Evolutionary conservation across 1,140 invertebrate species (phyloP).

Genomic region (Metaphire vulgaris): DNA sequence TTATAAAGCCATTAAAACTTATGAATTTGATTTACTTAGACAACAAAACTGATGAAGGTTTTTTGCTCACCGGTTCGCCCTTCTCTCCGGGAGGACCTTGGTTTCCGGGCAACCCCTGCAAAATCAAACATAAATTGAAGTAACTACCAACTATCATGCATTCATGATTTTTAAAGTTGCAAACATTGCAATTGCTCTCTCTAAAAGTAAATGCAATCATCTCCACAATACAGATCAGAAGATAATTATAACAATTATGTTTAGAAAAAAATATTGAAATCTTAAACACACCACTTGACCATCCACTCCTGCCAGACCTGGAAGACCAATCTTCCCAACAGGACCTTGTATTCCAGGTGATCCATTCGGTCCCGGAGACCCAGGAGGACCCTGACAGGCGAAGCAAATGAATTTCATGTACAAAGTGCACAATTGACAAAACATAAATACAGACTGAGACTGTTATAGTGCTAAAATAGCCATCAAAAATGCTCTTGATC

Average conservation of each 20-base stretch:
- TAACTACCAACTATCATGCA: no score
- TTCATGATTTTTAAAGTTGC: not conserved
- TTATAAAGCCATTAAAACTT: no score
- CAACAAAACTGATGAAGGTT: no score
- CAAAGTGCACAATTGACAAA: no score
- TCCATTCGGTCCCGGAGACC: constrained; percentile 20
- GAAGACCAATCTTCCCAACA: constrained; percentile 14
- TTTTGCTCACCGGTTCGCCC: constrained; percentile 59
- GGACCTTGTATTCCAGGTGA: constrained; percentile 11
- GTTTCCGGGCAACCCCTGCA: constrained; percentile 5
- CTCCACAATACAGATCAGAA: no score
- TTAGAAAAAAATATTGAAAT: not conserved
- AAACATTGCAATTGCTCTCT: not conserved
- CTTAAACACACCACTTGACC: not conserved
- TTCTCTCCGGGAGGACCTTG: constrained; percentile 56
- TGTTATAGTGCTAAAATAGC: no score
- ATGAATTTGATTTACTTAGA: no score
- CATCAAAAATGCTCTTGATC: no score
- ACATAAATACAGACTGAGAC: no score
- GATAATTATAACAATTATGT: not conserved
- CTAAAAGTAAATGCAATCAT: not conserved
- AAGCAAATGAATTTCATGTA: no score
- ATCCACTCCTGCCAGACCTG: constrained; percentile 15
- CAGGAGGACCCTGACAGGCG: constrained; percentile 14
- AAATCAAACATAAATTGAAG: no score